Evolutionary conservation across 2,888 invertebrate genomes (phyloP).

Genomic region (Ferrisia virgata): DNA sequence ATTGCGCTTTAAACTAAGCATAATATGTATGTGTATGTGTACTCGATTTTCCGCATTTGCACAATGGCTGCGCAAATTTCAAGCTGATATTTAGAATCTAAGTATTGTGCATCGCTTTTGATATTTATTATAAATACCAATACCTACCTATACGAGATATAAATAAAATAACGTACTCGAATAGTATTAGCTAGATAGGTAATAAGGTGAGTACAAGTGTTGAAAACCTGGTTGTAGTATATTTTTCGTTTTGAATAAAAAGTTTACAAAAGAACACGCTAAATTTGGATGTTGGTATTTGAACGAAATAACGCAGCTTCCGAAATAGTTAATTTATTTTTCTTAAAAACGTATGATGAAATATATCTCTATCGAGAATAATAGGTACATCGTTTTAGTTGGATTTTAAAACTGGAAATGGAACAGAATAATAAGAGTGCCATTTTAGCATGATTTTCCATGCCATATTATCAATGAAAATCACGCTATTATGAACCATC

Average conservation of each 20-base stretch:
- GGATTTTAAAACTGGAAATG: not conserved
- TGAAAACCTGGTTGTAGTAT: not conserved
- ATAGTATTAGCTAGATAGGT: too few species aligned
- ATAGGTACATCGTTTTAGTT: not conserved
- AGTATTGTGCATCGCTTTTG: not conserved
- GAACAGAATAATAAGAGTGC: not conserved
- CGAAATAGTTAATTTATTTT: not conserved
- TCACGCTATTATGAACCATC: too few species aligned
- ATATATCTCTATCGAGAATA: not conserved
- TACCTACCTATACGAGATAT: not conserved
- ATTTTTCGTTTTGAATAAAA: not conserved
- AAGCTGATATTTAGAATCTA: conserved; percentile 1
- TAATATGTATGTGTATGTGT: not conserved
- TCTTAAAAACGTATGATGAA: not conserved
- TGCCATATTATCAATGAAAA: too few species aligned
- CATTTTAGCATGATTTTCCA: too few species aligned
- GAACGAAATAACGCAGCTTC: too few species aligned
- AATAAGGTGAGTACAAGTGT: too few species aligned
- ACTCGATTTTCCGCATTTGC: conserved; percentile 30
- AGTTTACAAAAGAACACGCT: not conserved
- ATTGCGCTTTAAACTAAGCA: conserved; percentile 5
- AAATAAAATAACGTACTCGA: not conserved
- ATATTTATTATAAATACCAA: not conserved
- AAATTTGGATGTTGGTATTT: not conserved
- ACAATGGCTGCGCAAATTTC: not conserved